Percentiles rank a stretch among this genome's conserved stretches.
Conservation (phyloP, 2,797 vertebrate genomes). For the Phoxinus dragarum region DNA sequence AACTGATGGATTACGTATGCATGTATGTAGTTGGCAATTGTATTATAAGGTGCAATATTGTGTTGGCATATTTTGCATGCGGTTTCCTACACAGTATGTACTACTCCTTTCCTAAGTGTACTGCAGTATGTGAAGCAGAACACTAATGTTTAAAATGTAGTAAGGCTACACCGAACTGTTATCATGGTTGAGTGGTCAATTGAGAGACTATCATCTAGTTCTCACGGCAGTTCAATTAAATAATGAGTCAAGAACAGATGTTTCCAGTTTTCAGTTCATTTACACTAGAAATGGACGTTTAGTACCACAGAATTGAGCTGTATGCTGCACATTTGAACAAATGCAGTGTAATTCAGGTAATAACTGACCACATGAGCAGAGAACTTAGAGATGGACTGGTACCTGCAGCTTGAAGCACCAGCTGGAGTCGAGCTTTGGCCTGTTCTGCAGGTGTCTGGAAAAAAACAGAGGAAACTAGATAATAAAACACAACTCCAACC, state of each 20-base stretch:
- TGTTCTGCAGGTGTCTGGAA: constrained; percentile 92
- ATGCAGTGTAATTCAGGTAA: neutral
- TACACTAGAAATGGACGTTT: neutral
- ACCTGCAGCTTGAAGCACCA: constrained; percentile 94
- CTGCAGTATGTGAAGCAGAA: neutral
- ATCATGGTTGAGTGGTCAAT: neutral
- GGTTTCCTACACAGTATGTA: neutral
- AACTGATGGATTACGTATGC: neutral
- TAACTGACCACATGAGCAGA: neutral
- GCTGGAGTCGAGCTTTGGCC: constrained; percentile 91
- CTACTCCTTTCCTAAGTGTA: neutral
- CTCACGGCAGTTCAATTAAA: neutral
- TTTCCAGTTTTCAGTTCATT: neutral
- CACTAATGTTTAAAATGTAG: too few relatives aligned
- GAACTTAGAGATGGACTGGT: neutral
- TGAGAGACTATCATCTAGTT: neutral
- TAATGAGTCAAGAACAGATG: neutral
- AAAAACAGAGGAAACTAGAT: constrained; percentile 32
- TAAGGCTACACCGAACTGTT: neutral
- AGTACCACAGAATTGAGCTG: neutral
- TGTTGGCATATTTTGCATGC: neutral
- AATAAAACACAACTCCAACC: neutral
- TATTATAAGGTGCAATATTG: neutral
- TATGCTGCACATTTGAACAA: neutral
- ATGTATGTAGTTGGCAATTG: neutral